Evolutionary conservation across 2,888 invertebrate species (phyloP).

Genomic region (Drosophila anomalata): DNA sequence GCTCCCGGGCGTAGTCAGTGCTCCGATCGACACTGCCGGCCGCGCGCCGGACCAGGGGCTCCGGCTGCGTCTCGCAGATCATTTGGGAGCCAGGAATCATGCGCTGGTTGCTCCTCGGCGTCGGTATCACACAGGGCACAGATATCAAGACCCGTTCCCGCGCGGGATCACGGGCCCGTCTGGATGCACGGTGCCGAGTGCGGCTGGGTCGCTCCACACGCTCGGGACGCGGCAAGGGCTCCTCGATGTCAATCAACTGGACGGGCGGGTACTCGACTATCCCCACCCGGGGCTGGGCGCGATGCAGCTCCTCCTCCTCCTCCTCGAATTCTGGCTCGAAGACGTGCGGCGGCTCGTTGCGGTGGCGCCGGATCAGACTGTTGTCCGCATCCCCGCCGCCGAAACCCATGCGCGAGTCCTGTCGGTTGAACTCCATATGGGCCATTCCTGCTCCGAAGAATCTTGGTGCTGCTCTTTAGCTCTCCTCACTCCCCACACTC

Average conservation of each 20-base stretch:
- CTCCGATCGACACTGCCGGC: background rate
- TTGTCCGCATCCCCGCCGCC: slow-evolving; percentile 41
- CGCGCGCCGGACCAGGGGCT: background rate
- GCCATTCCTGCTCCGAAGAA: background rate
- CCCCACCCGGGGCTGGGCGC: background rate
- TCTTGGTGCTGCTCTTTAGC: background rate
- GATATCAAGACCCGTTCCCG: background rate
- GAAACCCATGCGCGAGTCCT: background rate
- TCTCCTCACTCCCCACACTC: background rate
- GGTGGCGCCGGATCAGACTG: slow-evolving; percentile 7
- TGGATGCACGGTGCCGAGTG: background rate
- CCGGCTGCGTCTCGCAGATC: background rate
- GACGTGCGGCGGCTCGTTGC: background rate
- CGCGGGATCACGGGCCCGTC: background rate
- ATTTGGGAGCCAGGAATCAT: background rate
- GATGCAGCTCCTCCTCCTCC: background rate
- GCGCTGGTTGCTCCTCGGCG: background rate
- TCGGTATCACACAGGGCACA: background rate
- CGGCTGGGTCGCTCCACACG: background rate
- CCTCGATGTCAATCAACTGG: background rate
- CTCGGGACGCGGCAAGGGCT: background rate
- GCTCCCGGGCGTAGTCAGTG: background rate
- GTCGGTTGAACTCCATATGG: slow-evolving; percentile 11
- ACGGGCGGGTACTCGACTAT: background rate
- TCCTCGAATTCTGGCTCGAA: background rate